Conservation (phyloP, 2,113 vertebrate genomes). For the Muntiacus reevesi region DNA sequence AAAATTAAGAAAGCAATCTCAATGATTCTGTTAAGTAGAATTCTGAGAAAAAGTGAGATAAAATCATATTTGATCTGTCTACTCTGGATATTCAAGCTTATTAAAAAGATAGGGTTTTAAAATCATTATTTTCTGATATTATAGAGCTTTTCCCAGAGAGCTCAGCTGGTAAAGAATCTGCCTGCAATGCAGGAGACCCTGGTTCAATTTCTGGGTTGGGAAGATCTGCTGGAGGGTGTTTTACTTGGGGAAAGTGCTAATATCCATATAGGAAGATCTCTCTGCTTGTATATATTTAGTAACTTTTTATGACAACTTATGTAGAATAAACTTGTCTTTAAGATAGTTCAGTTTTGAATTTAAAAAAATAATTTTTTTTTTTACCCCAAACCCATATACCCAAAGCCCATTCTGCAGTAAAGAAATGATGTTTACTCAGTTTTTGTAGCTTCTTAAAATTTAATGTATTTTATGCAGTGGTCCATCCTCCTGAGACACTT, state of each 20-base stretch:
- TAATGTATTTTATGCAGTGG: not conserved
- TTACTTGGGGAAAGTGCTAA: not conserved
- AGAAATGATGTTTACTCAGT: not conserved
- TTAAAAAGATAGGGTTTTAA: constrained; percentile 5
- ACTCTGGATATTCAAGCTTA: not conserved
- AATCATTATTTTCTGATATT: not conserved
- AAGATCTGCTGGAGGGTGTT: not conserved
- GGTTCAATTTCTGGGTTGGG: not conserved
- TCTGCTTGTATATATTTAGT: not conserved
- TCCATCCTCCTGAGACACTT: not conserved
- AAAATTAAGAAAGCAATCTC: not conserved
- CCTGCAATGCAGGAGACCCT: not conserved
- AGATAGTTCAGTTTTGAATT: not conserved
- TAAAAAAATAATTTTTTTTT: not conserved
- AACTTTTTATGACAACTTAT: not conserved
- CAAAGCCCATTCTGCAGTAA: not conserved
- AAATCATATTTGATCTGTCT: not conserved
- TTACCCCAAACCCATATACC: not conserved
- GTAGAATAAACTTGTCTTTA: not conserved
- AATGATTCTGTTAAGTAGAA: not conserved
- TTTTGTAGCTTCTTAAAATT: not conserved
- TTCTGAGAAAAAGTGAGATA: not conserved
- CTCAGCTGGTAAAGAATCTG: not conserved
- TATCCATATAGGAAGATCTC: not conserved
- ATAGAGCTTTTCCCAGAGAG: not conserved